A percentile compares a stretch with the other conserved stretches of the same genome.
Evolutionary conservation across 2,888 invertebrate species (phyloP).

Genomic region (Andrena flavipes): DNA sequence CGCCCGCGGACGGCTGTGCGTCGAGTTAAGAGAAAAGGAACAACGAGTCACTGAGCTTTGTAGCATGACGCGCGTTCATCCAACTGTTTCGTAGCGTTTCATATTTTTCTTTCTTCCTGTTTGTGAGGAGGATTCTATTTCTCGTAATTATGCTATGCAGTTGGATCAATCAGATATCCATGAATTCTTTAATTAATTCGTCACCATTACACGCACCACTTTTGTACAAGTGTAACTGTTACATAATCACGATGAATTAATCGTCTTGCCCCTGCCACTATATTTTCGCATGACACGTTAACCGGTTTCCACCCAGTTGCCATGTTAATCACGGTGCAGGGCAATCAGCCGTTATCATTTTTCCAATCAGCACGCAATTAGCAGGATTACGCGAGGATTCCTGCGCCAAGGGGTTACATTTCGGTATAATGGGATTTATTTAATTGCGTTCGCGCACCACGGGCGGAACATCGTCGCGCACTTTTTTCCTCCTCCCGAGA

Average conservation of each 20-base stretch:
- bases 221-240: too few species aligned
- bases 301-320: background rate
- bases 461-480: background rate
- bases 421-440: slow-evolving; percentile 46
- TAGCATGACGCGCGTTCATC: slow-evolving; percentile 14
- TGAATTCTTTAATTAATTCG: too few species aligned
- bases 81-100: slow-evolving; percentile 32
- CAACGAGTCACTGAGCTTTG: slow-evolving; percentile 43
- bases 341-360: slow-evolving; percentile 21
- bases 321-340: slow-evolving; percentile 8
- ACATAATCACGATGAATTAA: too few species aligned
- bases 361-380: slow-evolving; percentile 55
- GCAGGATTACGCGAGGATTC: slow-evolving; percentile 14
- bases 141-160: background rate
- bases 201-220: too few species aligned
- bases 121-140: background rate
- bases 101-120: slow-evolving; percentile 33
- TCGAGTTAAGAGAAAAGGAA: slow-evolving; percentile 49
- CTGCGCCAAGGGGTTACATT: slow-evolving; percentile 21
- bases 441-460: slow-evolving; percentile 38
- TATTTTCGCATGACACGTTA: background rate
- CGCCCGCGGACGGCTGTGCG: slow-evolving; percentile 1
- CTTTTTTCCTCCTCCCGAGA: slow-evolving; percentile 39
- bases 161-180: too few species aligned
- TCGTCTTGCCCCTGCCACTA: too few species aligned